Evolutionary conservation across 2,888 invertebrate genomes (phyloP).

Genomic region (Noctua janthe): DNA sequence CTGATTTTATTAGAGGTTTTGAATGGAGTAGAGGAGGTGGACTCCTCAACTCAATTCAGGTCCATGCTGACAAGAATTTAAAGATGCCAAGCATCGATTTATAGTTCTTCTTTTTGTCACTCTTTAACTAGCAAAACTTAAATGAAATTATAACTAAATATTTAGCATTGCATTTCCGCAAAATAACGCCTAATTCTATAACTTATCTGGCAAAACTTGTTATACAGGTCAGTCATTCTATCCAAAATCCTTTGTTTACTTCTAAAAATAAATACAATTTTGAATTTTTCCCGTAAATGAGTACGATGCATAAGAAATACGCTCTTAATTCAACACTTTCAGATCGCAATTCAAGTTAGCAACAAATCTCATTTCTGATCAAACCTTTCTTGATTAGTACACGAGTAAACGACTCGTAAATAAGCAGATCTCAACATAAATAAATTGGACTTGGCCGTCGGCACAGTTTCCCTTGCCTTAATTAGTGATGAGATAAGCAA

Average conservation of each 20-base stretch:
- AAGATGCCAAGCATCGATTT: neutral
- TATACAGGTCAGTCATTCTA: neutral
- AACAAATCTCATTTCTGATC: slow-evolving; percentile 41
- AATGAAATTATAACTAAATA: no score
- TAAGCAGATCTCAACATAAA: slow-evolving; percentile 68
- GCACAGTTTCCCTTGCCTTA: slow-evolving; percentile 70
- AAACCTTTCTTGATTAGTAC: slow-evolving; percentile 52
- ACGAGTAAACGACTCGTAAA: slow-evolving; percentile 59
- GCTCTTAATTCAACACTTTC: slow-evolving; percentile 1
- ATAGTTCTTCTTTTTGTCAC: neutral
- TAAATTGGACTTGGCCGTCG: slow-evolving; percentile 63
- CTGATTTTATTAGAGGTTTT: neutral
- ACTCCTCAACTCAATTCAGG: neutral
- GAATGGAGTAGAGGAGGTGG: no score
- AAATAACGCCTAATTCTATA: no score
- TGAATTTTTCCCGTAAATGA: neutral
- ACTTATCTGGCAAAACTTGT: neutral
- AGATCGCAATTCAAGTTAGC: slow-evolving; percentile 21
- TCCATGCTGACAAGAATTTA: neutral
- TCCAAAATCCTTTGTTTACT: neutral
- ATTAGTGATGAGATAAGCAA: slow-evolving; percentile 75
- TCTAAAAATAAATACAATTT: no score
- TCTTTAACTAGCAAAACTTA: neutral
- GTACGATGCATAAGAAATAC: neutral
- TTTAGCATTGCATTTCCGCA: no score